Conservation (phyloP, 1,140 invertebrate genomes). For the Maniola jurtina region DNA sequence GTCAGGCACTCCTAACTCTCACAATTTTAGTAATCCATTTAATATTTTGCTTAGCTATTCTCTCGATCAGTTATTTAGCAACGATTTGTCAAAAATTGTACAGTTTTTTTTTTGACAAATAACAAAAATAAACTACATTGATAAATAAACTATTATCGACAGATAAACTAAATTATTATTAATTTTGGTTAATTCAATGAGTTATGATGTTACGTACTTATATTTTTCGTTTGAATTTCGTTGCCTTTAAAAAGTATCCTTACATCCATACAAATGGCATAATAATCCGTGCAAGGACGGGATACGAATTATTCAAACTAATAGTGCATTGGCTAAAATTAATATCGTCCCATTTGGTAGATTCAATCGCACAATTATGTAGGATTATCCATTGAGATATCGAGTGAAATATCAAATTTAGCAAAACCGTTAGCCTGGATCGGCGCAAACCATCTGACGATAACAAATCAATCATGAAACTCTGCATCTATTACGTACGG, state of each 20-base stretch:
- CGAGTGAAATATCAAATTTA: constrained; percentile 31
- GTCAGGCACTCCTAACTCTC: too few species aligned
- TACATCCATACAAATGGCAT: neutral
- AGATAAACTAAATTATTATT: too few species aligned
- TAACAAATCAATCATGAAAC: constrained; percentile 36
- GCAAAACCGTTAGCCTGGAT: constrained; percentile 26
- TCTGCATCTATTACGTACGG: constrained; percentile 32
- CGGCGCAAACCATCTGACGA: constrained; percentile 28
- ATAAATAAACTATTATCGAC: too few species aligned
- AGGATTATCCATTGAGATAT: constrained; percentile 11
- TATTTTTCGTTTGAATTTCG: too few species aligned
- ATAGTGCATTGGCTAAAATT: neutral
- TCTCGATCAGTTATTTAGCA: too few species aligned
- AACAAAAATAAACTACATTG: too few species aligned
- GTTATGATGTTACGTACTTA: too few species aligned
- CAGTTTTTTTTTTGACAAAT: too few species aligned
- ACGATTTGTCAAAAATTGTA: too few species aligned
- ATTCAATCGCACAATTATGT: constrained; percentile 15
- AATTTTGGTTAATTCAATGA: too few species aligned
- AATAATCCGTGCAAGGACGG: neutral
- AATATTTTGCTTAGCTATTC: too few species aligned
- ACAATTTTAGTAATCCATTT: too few species aligned
- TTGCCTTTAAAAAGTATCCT: neutral
- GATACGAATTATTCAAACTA: neutral
- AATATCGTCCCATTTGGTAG: neutral